Evolutionary conservation across 1,140 invertebrate genomes (phyloP), one percentile per base, ranked within the genome.

Genomic region (Physella acuta): DNA sequence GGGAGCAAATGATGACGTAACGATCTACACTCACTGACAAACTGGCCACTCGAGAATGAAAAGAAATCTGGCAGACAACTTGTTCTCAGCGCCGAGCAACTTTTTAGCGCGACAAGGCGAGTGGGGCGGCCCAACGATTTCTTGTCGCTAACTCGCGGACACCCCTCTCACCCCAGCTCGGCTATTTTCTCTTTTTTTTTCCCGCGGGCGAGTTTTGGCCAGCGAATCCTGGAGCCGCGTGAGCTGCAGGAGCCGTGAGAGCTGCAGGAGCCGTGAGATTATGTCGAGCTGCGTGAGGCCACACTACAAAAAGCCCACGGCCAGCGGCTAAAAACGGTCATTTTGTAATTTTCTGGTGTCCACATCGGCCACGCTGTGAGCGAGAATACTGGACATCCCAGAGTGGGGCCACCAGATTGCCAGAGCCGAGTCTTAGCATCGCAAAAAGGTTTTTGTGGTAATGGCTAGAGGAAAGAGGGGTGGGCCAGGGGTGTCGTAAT

Each of bases 321-420:
- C 44, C 26, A 49, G 26, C 37, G 61, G 61, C 51, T 26, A 63
- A 63, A 51, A 49, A 28, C 37, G 61, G 61, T 63, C 11, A 63
- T 63, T 63, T 63, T 66, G 63, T 66, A 33, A 55, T 66, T 66
- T 66, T 55, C 63, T 55, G 52, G 63, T 53, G 52, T 53, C 26
- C 44, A 1, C 33, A 66, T 5, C 20, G 63, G 26, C 34, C 33
- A 60, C 26, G 52, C 49, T 26, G 28, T 11, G 63, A 51, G 3
- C 5, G 8, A 55, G 51, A 53, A 53, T 33, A 53, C 52, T 33
- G 33, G 52, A 53, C 4, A n/a, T 2, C 34, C 33, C 20, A 34
- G n/a, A 66, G 49, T 39, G 52, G 49, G 11, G 26, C 3, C 16
- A 66, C 2, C 11, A 55, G 28, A 63, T 63, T 66, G 63, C 20